Percentiles rank a stretch among this genome's conserved stretches.
phyloP scores from a whole-genome alignment of 2,113 vertebrate species.

The Myotis lucifugus region DNA sequence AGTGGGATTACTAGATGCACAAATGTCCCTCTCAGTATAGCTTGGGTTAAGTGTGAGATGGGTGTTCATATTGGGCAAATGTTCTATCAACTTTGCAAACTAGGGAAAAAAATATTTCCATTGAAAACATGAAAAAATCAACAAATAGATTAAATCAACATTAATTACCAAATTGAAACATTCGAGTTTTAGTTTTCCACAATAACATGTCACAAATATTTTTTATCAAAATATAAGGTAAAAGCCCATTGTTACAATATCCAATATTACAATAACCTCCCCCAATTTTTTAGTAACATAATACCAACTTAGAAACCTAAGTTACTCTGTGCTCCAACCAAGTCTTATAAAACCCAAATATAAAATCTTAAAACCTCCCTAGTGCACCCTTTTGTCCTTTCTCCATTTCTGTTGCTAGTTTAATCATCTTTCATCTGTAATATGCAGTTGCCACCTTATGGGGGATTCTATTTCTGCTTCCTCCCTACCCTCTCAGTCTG shows the following conservation, averaged over 20 bases:
- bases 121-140: not conserved
- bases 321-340: not conserved
- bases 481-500: not conserved
- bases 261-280: not conserved
- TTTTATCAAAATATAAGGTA: conserved; percentile 29
- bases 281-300: not conserved
- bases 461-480: not conserved
- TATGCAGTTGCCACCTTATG: not conserved
- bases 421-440: not conserved
- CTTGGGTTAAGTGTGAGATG: not conserved
- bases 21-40: not conserved
- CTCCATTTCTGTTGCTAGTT: conserved; percentile 4
- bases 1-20: not conserved
- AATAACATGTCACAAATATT: not conserved
- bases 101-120: not conserved
- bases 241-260: not conserved
- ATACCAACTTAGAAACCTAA: not conserved
- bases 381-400: not conserved
- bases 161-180: conserved; percentile 25
- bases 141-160: not conserved
- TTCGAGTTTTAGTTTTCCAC: not conserved
- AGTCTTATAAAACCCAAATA: not conserved
- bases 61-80: not conserved
- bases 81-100: not conserved
- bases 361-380: not conserved